phyloP scores from a whole-genome alignment of 2,888 invertebrate species.

The Suillia variegata region DNA sequence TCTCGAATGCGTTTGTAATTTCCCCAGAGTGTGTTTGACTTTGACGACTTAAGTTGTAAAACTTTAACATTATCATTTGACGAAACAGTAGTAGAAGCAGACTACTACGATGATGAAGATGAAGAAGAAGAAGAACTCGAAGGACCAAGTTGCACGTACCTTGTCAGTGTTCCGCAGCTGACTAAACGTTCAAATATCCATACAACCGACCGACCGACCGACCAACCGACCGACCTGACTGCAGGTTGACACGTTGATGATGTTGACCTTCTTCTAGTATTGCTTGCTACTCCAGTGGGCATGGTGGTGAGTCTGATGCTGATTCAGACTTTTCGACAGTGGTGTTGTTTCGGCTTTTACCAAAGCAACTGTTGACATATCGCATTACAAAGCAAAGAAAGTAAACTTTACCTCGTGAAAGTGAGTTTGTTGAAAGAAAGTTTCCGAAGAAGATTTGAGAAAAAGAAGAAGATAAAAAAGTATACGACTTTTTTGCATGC shows the following conservation, averaged over 20 bases:
- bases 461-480: constrained; percentile 10
- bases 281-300: constrained; percentile 15
- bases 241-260: constrained; percentile 28
- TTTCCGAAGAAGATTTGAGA: not conserved
- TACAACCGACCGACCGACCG: too few relatives aligned
- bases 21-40: constrained; percentile 60
- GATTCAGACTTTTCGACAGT: constrained; percentile 52
- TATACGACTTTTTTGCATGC: not conserved
- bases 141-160: too few relatives aligned
- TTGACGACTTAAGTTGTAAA: constrained; percentile 61
- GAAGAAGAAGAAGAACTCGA: too few relatives aligned
- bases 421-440: not conserved
- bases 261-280: constrained; percentile 33
- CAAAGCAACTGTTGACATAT: constrained; percentile 50
- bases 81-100: constrained; percentile 27
- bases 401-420: too few relatives aligned
- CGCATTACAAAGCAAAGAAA: constrained; percentile 40
- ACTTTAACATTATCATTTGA: constrained; percentile 59
- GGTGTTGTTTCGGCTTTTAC: too few relatives aligned
- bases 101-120: not conserved
- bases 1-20: constrained; percentile 57
- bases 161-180: too few relatives aligned
- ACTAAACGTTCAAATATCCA: too few relatives aligned
- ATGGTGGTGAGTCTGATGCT: constrained; percentile 20
- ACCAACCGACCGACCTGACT: not conserved